Evolutionary conservation across 2,113 vertebrate genomes (phyloP).

Genomic region (Tragelaphus strepsiceros): DNA sequence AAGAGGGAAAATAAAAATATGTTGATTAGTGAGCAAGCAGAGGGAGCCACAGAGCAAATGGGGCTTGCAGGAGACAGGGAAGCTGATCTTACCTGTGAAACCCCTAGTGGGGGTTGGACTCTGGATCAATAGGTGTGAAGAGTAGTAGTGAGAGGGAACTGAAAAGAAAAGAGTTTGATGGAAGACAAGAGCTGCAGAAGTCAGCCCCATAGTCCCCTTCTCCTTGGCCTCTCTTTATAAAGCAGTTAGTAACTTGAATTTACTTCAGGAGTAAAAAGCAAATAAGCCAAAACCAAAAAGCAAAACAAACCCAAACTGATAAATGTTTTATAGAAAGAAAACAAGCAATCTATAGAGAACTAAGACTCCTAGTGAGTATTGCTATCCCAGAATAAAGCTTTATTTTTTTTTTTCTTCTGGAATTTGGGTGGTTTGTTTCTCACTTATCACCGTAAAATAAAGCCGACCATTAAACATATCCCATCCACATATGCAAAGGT

Average conservation of each 20-base stretch:
- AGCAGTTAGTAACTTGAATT: not conserved
- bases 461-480: not conserved
- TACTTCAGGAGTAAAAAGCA: not conserved
- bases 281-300: not conserved
- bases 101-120: not conserved
- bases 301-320: not conserved
- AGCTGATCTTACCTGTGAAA: not conserved
- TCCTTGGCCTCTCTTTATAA: not conserved
- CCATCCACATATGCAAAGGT: not conserved
- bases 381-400: not conserved
- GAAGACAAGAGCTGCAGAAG: not conserved
- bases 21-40: not conserved
- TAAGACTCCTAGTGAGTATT: not conserved
- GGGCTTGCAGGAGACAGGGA: not conserved
- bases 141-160: not conserved
- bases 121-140: not conserved
- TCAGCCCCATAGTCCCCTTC: not conserved
- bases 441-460: not conserved
- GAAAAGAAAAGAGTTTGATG: not conserved
- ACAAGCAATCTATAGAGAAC: not conserved
- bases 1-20: not conserved
- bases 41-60: not conserved
- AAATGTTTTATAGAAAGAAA: not conserved
- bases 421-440: not conserved
- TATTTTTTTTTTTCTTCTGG: not conserved